These are phyloP conservation scores for Oryctes rhinoceros DNA, from an alignment of 1,140 invertebrate species.

Conservation along the genomic window DNA sequence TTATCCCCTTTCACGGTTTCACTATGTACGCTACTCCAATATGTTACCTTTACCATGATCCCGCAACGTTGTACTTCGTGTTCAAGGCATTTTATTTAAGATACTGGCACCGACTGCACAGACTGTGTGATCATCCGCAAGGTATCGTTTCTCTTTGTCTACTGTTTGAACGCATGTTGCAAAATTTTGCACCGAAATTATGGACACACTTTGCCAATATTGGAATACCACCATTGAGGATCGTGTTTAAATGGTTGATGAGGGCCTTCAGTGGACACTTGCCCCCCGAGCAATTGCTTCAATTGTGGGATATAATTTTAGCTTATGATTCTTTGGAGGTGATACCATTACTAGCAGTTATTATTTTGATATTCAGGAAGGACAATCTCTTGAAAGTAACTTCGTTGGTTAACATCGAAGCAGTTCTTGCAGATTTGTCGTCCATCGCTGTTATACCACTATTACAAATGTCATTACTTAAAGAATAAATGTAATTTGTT, in stretches of 20 bases:
- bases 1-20: constrained; percentile 96
- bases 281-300: constrained; percentile 88
- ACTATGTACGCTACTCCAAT: constrained; percentile 97
- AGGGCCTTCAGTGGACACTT: constrained; percentile 93
- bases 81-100: constrained; percentile 91
- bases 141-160: constrained; percentile 84
- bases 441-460: constrained; percentile 89
- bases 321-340: constrained; percentile 93
- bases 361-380: constrained; percentile 91
- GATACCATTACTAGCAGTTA: constrained; percentile 83
- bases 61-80: constrained; percentile 85
- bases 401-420: constrained; percentile 85
- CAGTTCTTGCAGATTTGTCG: constrained; percentile 88
- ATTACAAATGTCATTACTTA: constrained; percentile 74
- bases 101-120: constrained; percentile 91
- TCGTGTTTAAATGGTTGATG: constrained; percentile 97
- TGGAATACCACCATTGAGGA: constrained; percentile 87
- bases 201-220: constrained; percentile 90
- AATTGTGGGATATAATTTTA: constrained; percentile 89
- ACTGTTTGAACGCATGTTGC: constrained; percentile 89
- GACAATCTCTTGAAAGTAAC: constrained; percentile 91
- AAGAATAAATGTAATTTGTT: constrained; percentile 55
- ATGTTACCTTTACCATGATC: constrained; percentile 92
- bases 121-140: constrained; percentile 89
- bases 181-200: constrained; percentile 87